Percentiles rank a stretch among this genome's conserved stretches.
These are phyloP conservation scores for Micrasema longulum DNA, from an alignment of 1,140 invertebrate species.

Conservation along the genomic window DNA sequence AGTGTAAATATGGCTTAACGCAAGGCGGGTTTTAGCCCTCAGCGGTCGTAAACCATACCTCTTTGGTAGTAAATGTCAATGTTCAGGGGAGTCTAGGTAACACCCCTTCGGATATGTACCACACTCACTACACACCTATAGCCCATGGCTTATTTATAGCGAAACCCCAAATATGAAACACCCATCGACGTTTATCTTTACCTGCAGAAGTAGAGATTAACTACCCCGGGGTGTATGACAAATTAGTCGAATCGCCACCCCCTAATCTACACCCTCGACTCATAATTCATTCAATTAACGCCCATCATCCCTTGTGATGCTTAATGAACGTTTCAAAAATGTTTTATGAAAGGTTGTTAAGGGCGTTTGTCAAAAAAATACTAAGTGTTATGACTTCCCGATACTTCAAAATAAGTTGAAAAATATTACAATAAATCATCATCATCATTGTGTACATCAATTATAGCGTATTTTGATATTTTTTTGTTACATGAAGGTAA, in stretches of 20 bases:
- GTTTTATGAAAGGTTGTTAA: no score
- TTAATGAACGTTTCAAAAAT: not conserved
- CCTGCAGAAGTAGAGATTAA: conserved; percentile 45
- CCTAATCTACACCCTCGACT: conserved; percentile 18
- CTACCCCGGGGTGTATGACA: conserved; percentile 48
- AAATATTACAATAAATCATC: no score
- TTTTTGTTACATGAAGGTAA: no score
- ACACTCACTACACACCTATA: no score
- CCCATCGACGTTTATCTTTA: conserved; percentile 40
- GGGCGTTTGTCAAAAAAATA: no score
- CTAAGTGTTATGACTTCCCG: no score
- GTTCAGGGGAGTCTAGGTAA: conserved; percentile 58
- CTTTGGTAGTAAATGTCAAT: conserved; percentile 62
- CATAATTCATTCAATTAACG: conserved; percentile 29
- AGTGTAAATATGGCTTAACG: conserved; percentile 74
- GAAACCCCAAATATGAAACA: not conserved
- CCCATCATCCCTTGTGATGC: conserved; percentile 4
- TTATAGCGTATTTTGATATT: no score
- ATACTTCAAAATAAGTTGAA: no score
- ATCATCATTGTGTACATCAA: no score
- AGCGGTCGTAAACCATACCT: conserved; percentile 61
- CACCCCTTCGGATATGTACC: conserved; percentile 4
- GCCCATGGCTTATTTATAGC: conserved; percentile 48
- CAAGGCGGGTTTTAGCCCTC: conserved; percentile 79
- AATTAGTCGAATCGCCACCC: conserved; percentile 47